Evolutionary conservation across 2,797 vertebrate genomes (phyloP).

Genomic region (Darevskia nairensis): DNA sequence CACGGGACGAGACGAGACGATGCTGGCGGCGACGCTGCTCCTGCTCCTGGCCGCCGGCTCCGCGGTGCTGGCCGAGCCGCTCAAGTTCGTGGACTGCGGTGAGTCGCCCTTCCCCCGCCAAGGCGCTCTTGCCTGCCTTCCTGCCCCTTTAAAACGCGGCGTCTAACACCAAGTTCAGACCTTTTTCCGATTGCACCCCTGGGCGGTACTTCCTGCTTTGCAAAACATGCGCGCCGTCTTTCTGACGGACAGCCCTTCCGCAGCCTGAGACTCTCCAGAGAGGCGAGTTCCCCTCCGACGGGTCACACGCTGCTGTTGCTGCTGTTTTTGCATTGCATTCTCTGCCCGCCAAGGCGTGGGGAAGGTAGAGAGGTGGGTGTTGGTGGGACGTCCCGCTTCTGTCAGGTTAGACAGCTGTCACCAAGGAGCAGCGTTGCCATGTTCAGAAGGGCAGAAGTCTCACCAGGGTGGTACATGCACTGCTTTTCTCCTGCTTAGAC

Average conservation of each 20-base stretch:
- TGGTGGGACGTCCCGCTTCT: not conserved
- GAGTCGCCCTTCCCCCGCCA: constrained; percentile 1
- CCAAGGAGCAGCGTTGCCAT: no score
- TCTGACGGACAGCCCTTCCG: no score
- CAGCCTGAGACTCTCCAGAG: not conserved
- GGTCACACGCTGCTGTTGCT: not conserved
- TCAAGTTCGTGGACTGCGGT: constrained; percentile 68
- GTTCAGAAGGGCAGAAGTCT: not conserved
- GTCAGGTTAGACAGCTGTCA: not conserved
- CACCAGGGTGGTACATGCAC: no score
- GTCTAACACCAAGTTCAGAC: no score
- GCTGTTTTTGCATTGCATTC: no score
- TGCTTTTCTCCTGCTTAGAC: no score
- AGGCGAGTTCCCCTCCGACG: not conserved
- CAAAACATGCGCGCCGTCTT: no score
- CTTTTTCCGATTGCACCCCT: no score
- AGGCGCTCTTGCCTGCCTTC: not conserved
- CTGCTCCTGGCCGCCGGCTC: constrained; percentile 51
- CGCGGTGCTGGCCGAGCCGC: constrained; percentile 59
- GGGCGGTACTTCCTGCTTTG: no score
- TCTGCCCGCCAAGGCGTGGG: not conserved
- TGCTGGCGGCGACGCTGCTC: not conserved
- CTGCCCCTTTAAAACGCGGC: no score
- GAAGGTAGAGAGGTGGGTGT: not conserved
- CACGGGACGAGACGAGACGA: not conserved